phyloP scores from a whole-genome alignment of 1,140 invertebrate species.

The Medauroidea extradentata region DNA sequence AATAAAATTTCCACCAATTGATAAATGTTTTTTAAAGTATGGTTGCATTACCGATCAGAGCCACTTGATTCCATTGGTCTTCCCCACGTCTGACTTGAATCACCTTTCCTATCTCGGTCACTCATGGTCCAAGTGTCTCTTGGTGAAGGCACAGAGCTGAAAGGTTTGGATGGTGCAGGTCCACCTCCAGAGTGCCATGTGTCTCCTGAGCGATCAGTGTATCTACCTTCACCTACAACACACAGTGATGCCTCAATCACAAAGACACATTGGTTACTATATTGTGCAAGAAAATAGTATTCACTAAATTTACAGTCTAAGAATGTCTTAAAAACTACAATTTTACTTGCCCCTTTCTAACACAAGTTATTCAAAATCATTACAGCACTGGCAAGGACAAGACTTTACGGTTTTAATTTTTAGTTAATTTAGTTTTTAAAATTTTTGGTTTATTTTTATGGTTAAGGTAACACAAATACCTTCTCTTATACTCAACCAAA shows the following conservation, averaged over 20 bases:
- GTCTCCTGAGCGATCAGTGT: slow-evolving; percentile 16
- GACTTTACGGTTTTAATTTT: no score
- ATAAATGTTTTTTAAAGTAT: neutral
- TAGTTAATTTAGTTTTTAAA: no score
- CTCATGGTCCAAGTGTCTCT: slow-evolving; percentile 4
- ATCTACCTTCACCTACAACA: slow-evolving; percentile 12
- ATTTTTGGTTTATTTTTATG: no score
- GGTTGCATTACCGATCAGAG: slow-evolving; percentile 5
- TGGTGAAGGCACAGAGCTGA: slow-evolving; percentile 6
- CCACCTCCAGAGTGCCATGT: slow-evolving; percentile 18
- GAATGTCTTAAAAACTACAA: no score
- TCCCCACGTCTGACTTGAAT: slow-evolving; percentile 8
- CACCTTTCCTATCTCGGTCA: slow-evolving; percentile 6
- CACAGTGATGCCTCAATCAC: neutral
- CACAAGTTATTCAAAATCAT: no score
- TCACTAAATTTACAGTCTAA: no score
- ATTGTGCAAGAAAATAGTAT: no score
- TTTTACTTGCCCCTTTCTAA: no score
- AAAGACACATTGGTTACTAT: no score
- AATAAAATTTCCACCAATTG: neutral
- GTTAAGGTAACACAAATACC: no score
- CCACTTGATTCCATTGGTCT: slow-evolving; percentile 5
- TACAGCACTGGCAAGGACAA: no score
- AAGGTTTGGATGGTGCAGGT: slow-evolving; percentile 7
- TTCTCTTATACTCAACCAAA: no score